These are phyloP conservation scores for Pangasius mekongensis DNA, from an alignment of 2,797 vertebrate genomes.

Conservation along the genomic window DNA sequence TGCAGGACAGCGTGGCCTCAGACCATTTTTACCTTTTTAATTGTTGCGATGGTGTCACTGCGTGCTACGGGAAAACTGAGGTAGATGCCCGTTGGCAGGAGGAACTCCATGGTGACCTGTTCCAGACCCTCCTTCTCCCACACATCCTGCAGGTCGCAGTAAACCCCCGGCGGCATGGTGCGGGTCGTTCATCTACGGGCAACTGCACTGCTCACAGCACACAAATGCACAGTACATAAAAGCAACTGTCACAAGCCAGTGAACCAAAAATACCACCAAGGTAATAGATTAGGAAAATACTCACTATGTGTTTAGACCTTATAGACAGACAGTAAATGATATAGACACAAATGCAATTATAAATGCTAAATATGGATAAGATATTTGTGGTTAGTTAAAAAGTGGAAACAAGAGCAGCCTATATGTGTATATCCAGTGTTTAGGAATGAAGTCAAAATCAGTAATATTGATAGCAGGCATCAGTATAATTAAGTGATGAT, in stretches of 20 bases:
- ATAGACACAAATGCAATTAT: not conserved
- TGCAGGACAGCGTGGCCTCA: no score
- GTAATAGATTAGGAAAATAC: not conserved
- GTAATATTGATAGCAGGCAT: slow-evolving; percentile 4
- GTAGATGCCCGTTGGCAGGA: slow-evolving; percentile 96
- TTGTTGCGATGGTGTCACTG: slow-evolving; percentile 87
- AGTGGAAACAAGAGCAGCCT: not conserved
- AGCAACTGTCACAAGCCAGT: slow-evolving; percentile 33
- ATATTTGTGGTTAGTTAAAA: not conserved
- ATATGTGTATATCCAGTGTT: not conserved
- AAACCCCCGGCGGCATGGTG: slow-evolving; percentile 94
- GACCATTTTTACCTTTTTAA: slow-evolving; percentile 84
- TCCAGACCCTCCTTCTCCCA: slow-evolving; percentile 90
- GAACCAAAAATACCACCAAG: not conserved
- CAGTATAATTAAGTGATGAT: slow-evolving; percentile 22
- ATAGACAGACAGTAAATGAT: not conserved
- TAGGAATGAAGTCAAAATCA: not conserved
- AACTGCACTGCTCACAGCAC: slow-evolving; percentile 69
- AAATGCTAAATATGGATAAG: not conserved
- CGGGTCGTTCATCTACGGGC: slow-evolving; percentile 77
- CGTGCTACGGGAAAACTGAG: slow-evolving; percentile 87
- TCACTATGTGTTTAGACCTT: not conserved
- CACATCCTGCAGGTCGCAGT: slow-evolving; percentile 91
- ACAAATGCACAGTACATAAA: slow-evolving; percentile 27
- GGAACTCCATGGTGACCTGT: slow-evolving; percentile 88